phyloP scores from a whole-genome alignment of 2,888 invertebrate species.

The Heliconius sara region DNA sequence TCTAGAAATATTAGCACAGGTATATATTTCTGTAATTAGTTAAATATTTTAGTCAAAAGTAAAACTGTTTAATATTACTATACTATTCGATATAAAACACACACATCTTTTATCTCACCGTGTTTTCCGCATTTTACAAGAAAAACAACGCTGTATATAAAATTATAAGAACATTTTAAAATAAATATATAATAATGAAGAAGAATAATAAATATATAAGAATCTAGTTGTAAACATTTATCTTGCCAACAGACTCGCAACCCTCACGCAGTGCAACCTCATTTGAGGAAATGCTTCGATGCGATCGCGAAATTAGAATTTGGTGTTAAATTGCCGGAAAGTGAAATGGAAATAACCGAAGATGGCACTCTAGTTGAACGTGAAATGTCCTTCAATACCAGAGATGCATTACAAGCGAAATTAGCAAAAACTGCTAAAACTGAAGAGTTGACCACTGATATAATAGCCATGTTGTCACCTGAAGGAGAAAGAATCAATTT shows the following conservation, averaged over 20 bases:
- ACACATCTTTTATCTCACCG: background rate
- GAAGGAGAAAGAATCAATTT: constrained; percentile 92
- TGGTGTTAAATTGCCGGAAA: constrained; percentile 83
- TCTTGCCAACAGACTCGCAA: constrained; percentile 86
- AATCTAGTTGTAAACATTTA: constrained; percentile 5
- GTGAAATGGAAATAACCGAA: constrained; percentile 81
- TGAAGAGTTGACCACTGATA: constrained; percentile 89
- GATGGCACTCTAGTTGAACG: constrained; percentile 76
- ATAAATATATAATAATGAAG: background rate
- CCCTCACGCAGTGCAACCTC: constrained; percentile 95
- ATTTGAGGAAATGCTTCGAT: constrained; percentile 95
- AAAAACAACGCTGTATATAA: no score
- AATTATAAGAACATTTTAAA: background rate
- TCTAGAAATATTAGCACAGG: constrained; percentile 94
- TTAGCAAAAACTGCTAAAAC: constrained; percentile 70
- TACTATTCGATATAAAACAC: background rate
- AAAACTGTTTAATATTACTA: background rate
- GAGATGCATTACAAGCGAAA: constrained; percentile 72
- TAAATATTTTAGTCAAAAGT: background rate
- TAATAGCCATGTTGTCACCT: constrained; percentile 94
- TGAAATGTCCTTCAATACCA: constrained; percentile 75
- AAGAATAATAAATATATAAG: background rate
- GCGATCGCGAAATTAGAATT: constrained; percentile 92
- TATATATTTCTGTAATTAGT: constrained; percentile 53
- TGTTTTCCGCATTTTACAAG: no score